These are phyloP conservation scores for Prietella phreatophila DNA, from an alignment of 2,113 vertebrate genomes.

Conservation along the genomic window DNA sequence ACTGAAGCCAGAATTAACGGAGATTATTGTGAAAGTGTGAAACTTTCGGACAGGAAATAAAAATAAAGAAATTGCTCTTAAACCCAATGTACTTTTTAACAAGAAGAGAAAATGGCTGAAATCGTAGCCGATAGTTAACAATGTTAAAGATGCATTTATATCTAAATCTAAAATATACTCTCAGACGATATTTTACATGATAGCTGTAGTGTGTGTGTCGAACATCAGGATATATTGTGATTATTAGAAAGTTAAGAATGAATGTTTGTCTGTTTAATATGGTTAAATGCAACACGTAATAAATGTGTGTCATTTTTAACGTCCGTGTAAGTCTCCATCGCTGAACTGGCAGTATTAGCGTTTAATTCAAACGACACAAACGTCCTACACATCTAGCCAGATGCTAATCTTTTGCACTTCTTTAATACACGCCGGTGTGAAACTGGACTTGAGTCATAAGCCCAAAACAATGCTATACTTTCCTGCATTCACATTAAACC, in stretches of 20 bases:
- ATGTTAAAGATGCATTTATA: background rate
- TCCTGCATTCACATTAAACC: conserved; percentile 30
- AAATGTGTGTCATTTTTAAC: background rate
- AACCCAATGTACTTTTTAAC: background rate
- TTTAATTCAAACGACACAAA: background rate
- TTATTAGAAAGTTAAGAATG: background rate
- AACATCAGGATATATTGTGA: background rate
- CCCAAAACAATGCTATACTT: background rate
- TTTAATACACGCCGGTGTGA: background rate
- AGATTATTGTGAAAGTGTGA: background rate
- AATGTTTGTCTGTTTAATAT: background rate
- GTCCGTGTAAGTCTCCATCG: background rate
- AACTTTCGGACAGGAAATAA: background rate
- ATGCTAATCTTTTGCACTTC: background rate
- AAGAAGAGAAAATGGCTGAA: background rate
- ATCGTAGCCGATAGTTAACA: too few relatives aligned
- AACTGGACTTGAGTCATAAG: background rate
- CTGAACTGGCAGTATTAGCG: background rate
- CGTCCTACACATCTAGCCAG: background rate
- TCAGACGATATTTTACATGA: background rate
- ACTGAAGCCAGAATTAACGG: too few relatives aligned
- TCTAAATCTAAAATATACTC: too few relatives aligned
- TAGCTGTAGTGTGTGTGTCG: background rate
- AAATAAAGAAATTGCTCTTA: background rate
- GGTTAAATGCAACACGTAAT: background rate